Conservation (phyloP, 2,888 invertebrate species). For the Tinea semifulvella region DNA sequence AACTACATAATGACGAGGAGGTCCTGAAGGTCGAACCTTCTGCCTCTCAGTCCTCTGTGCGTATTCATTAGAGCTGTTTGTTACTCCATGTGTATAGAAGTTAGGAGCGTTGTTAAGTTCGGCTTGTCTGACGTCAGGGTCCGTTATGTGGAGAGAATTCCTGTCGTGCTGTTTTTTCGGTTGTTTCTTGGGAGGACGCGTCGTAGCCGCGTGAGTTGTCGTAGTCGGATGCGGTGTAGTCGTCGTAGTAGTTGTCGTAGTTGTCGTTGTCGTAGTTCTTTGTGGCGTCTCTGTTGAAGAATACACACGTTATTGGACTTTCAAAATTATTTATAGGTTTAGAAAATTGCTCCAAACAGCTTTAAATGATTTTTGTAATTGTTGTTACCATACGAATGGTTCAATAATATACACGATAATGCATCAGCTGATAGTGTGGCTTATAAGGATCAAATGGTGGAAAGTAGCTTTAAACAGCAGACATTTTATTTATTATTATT, state of each 20-base stretch:
- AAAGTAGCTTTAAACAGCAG: too few species aligned
- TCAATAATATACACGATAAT: too few species aligned
- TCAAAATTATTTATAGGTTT: too few species aligned
- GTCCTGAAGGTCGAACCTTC: conserved; percentile 53
- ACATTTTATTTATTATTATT: too few species aligned
- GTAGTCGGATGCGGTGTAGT: conserved; percentile 52
- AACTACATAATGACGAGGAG: conserved; percentile 42
- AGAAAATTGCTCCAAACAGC: too few species aligned
- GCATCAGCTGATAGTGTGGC: too few species aligned
- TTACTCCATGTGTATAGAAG: conserved; percentile 40
- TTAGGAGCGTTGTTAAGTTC: conserved; percentile 49
- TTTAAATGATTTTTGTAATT: too few species aligned
- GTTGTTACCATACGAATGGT: too few species aligned
- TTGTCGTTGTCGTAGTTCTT: conserved; percentile 45
- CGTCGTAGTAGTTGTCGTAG: conserved; percentile 46
- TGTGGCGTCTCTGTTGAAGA: conserved; percentile 53
- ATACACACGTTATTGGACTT: not conserved
- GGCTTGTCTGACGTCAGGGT: conserved; percentile 41
- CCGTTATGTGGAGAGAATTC: conserved; percentile 37
- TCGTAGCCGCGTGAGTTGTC: conserved; percentile 39
- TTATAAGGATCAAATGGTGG: too few species aligned
- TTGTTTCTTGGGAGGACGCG: conserved; percentile 45
- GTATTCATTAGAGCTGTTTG: conserved; percentile 43
- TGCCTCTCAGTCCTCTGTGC: conserved; percentile 50
- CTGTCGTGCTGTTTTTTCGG: conserved; percentile 48